A percentile compares a stretch with the other conserved stretches of the same genome.
These are phyloP conservation scores for Euura saliciscinereae DNA, from an alignment of 1,140 invertebrate genomes.

Conservation along the genomic window DNA sequence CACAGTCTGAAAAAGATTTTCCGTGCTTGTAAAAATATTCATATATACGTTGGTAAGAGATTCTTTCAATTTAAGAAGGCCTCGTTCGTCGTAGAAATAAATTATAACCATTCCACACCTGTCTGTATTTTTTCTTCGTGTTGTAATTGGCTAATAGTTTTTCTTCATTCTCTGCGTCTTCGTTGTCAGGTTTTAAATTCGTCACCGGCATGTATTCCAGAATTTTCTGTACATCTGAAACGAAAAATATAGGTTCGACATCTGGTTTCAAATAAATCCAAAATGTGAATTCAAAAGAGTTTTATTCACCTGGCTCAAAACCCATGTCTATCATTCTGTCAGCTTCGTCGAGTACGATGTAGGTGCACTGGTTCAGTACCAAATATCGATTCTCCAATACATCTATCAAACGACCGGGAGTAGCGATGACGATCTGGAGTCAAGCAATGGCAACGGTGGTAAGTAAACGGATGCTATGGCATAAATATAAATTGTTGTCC, in stretches of 20 bases:
- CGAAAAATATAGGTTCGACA: slow-evolving; percentile 16
- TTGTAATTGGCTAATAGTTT: slow-evolving; percentile 93
- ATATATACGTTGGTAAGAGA: slow-evolving; percentile 10
- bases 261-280: slow-evolving; percentile 6
- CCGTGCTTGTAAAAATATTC: slow-evolving; percentile 15
- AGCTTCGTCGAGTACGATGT: slow-evolving; percentile 93
- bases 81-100: neutral
- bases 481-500: neutral
- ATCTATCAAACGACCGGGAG: slow-evolving; percentile 98
- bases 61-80: slow-evolving; percentile 1
- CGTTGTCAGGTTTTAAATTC: slow-evolving; percentile 98
- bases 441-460: slow-evolving; percentile 24
- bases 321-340: slow-evolving; percentile 99
- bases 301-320: slow-evolving; percentile 83
- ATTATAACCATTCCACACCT: slow-evolving; percentile 58
- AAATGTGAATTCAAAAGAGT: slow-evolving; percentile 26
- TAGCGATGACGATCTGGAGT: slow-evolving; percentile 96
- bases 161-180: slow-evolving; percentile 96
- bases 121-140: slow-evolving; percentile 96
- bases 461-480: slow-evolving; percentile 10
- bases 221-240: slow-evolving; percentile 92
- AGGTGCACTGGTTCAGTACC: slow-evolving; percentile 94
- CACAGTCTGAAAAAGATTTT: slow-evolving; percentile 78
- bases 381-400: slow-evolving; percentile 98
- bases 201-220: slow-evolving; percentile 98